These are phyloP conservation scores for Neopipo cinnamomea DNA, from an alignment of 2,113 vertebrate species.

Conservation along the genomic window DNA sequence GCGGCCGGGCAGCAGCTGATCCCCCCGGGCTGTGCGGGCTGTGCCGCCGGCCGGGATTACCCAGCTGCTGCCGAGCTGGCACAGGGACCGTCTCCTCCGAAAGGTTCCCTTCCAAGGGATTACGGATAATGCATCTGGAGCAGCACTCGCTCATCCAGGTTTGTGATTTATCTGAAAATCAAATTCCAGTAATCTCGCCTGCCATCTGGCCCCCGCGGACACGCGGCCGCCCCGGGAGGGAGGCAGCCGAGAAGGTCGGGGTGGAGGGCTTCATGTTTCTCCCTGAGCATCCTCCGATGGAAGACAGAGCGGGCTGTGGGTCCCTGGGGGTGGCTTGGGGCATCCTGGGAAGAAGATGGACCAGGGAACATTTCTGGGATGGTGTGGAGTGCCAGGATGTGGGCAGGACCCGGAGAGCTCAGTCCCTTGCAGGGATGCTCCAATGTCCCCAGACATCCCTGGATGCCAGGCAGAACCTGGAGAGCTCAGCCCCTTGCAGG, in stretches of 20 bases:
- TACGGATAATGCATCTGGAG: slow-evolving; percentile 62
- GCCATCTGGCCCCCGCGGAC: slow-evolving; percentile 68
- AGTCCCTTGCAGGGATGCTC: no score
- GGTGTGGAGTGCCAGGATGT: background rate
- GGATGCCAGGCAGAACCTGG: background rate
- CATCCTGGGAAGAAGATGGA: background rate
- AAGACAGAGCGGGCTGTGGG: accelerated
- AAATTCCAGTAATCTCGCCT: slow-evolving; percentile 66
- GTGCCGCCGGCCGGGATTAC: slow-evolving; percentile 4
- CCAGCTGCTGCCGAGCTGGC: slow-evolving; percentile 40
- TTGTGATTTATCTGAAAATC: slow-evolving; percentile 67
- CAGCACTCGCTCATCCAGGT: slow-evolving; percentile 50
- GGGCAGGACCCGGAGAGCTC: background rate
- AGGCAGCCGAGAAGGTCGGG: background rate
- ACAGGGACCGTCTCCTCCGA: background rate
- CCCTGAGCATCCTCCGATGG: background rate
- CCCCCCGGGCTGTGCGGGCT: background rate
- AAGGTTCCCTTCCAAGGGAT: slow-evolving; percentile 66
- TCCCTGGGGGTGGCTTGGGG: accelerated
- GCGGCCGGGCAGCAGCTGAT: background rate
- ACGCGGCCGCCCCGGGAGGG: background rate
- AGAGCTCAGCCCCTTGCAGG: background rate
- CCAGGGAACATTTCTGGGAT: background rate
- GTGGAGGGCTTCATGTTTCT: background rate
- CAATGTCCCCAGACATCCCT: no score